Conservation (phyloP, 2,888 invertebrate species). For the Electrophaes corylata region DNA sequence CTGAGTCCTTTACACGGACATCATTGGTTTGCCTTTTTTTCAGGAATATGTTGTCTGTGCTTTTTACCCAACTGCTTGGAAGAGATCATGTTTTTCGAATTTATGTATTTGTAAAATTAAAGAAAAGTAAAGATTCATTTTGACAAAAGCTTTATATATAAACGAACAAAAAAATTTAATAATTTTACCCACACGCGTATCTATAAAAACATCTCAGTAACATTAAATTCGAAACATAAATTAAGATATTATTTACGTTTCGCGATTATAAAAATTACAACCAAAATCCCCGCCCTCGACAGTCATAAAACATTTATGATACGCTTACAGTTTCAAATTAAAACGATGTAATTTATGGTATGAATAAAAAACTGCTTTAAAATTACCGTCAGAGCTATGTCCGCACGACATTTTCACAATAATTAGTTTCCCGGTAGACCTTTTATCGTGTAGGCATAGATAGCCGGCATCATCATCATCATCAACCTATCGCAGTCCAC, state of each 20-base stretch:
- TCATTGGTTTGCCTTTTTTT: slow-evolving; percentile 1
- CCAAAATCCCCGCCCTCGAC: slow-evolving; percentile 32
- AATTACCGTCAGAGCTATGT: slow-evolving; percentile 40
- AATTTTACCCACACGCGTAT: no score
- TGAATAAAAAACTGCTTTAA: slow-evolving; percentile 46
- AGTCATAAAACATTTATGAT: slow-evolving; percentile 41
- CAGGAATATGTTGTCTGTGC: not conserved
- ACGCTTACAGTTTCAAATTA: slow-evolving; percentile 40
- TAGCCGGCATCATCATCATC: no score
- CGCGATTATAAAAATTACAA: slow-evolving; percentile 31
- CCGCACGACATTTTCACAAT: slow-evolving; percentile 46
- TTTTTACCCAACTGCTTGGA: not conserved
- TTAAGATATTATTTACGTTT: slow-evolving; percentile 13
- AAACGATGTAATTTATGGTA: slow-evolving; percentile 40
- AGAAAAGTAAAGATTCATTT: no score
- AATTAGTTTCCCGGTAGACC: slow-evolving; percentile 47
- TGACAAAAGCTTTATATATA: no score
- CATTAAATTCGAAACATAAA: slow-evolving; percentile 18
- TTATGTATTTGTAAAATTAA: no score
- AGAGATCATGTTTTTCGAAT: no score
- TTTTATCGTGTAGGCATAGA: slow-evolving; percentile 40
- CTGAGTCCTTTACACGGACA: not conserved
- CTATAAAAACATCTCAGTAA: not conserved
- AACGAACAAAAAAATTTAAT: no score
- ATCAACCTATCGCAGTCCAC: no score